Base-by-base conservation (phyloP, 2,113 vertebrate genomes). In the Xenus cinereus region DNA sequence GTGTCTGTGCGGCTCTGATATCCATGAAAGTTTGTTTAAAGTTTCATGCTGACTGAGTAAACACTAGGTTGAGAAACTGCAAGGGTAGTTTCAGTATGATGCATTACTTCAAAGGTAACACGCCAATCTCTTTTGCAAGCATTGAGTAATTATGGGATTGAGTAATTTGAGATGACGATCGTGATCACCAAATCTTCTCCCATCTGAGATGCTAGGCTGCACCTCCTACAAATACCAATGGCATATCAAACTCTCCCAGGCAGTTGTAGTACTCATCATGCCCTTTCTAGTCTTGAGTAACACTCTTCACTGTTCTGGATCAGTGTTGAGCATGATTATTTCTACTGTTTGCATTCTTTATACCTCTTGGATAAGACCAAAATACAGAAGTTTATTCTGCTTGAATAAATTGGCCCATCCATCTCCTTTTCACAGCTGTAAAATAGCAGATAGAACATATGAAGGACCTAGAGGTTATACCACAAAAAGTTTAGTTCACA, bases 1-100 rank as follows among this genome's bases (percentile, higher is more conserved):
- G 39, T 57, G 28, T 75, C 46, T 78, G 7, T 51, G 73, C 69
- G 73, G 48, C 66, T 92, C 27, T 79, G 77, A 35, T 76, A 87
- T 28, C 66, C 17, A 0, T 48, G 68, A 12, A 74, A 26, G 41
- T 83, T 95, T 90, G 53, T 73, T 90, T 84, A 22, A 94, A 89
- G 92, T 97, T 95, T 95, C 90, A 23, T 50, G n/a, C 48, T 76
- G 89, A 28, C 66, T 92, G 77, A 87, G 68, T 69, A 93, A 96
- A 84, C 69, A 92, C 30, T 64, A 57, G 51, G 45, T 90, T 97
- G 92, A 84, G 92, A 90, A 96, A 95, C 41, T 92, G 92, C 76
- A 53, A 64, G 81, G 69, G 81, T 71, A 92, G 92, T 97, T 97
- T 97, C 96, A 89, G 86, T 92, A 48, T 95, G 89, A 89, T 84